Evolutionary conservation across 1,140 invertebrate species (phyloP), one percentile per base, ranked within the genome.

Genomic region (Acyrthosiphon pisum): DNA sequence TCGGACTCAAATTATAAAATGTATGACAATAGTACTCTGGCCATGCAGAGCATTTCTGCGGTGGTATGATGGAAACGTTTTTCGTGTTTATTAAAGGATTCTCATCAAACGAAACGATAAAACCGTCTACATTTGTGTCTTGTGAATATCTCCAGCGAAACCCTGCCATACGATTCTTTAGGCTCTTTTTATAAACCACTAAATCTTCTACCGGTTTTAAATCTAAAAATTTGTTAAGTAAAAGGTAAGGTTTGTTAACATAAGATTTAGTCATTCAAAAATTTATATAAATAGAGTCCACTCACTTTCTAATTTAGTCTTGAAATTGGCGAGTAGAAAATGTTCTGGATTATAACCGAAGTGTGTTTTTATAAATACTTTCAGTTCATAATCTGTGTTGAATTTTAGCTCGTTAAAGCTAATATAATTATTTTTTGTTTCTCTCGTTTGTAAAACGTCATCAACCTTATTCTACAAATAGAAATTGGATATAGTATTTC

Each of bases 141-240:
- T 88, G n/a, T 48, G 86, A 6, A 53, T 88, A 53, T 2, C 30
- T n/a, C 86, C 86, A 88, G 14, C 86, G 44, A 50, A 88, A 6
- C 11, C n/a, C 86, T 30, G 35, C 48, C 44, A 53, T 50, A 6
- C 86, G 44, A 50, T n/a, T 50, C 6, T 50, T 88, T 7, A 35
- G 11, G 20, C 48, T 88, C n/a, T 87, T 87, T 88, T 88, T 88
- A 20, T 88, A 88, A n/a, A 50, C 86, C 86, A 53, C 20, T 20
- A 88, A 14, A n/a, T 88, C 86, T 9, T 88, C 46, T 46, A 41
- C 48, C 26, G 87, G 2, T n/a, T 20, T 35, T 89, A 89, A 56
- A 44, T 56, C 87, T 89, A 50, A 35, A 48, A 0, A 48, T 88
- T 4, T 53, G 41, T 46, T 9, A 41, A 41, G 50, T 53, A 87